Percentiles rank a stretch among this genome's conserved stretches.
Evolutionary conservation across 1,140 invertebrate genomes (phyloP).

Genomic region (Drosophila pandora): DNA sequence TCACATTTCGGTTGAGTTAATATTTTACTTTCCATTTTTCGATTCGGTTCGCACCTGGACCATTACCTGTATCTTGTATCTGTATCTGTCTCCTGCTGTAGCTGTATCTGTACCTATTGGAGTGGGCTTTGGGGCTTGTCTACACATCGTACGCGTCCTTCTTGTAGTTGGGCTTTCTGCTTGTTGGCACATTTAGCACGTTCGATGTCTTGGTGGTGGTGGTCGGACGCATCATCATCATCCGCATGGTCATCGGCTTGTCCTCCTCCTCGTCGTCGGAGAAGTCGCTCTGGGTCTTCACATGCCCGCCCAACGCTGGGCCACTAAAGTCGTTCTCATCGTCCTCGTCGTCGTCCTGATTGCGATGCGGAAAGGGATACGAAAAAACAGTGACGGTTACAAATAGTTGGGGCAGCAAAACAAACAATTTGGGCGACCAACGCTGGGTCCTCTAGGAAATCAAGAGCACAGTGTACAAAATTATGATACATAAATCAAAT

Average conservation of each 20-base stretch:
- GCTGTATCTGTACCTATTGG: not conserved
- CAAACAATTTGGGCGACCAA: constrained; percentile 7
- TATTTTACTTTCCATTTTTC: constrained; percentile 41
- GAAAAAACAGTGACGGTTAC: not conserved
- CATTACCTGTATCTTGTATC: constrained; percentile 3
- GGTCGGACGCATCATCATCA: constrained; percentile 71
- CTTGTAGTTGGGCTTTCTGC: constrained; percentile 71
- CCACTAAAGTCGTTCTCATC: constrained; percentile 83
- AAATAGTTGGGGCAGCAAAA: not conserved
- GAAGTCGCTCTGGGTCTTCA: constrained; percentile 79
- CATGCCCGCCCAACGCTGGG: constrained; percentile 78
- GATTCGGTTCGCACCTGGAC: constrained; percentile 10
- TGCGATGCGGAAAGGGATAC: constrained; percentile 6
- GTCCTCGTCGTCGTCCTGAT: constrained; percentile 68
- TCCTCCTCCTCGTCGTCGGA: constrained; percentile 83
- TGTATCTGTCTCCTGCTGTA: not conserved
- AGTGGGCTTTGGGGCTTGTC: constrained; percentile 16
- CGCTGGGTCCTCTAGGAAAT: constrained; percentile 32
- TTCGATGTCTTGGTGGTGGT: constrained; percentile 51
- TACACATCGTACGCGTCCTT: constrained; percentile 83
- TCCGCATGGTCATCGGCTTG: constrained; percentile 80
- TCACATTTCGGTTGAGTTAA: constrained; percentile 5
- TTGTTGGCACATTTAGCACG: constrained; percentile 82
- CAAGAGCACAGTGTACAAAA: constrained; percentile 35
- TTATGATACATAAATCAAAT: constrained; percentile 45